Conservation (phyloP, 1,140 invertebrate genomes). For the Protaetia brevitarsis region DNA sequence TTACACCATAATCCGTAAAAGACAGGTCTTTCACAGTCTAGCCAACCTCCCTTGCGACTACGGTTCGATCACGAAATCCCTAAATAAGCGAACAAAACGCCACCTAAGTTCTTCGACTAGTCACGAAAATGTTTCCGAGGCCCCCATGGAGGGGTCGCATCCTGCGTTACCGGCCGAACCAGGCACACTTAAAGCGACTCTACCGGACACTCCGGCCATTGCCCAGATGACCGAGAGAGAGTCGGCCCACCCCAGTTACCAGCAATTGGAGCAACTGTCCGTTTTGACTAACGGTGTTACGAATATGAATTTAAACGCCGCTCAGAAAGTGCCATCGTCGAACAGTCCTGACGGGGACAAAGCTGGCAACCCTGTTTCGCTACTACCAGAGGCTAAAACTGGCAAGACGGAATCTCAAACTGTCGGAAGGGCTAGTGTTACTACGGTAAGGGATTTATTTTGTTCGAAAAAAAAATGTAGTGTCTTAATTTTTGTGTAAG, state of each 20-base stretch:
- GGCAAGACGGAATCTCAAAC: constrained; percentile 15
- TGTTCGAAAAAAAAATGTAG: no score
- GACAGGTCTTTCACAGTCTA: constrained; percentile 94
- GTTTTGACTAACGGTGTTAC: constrained; percentile 43
- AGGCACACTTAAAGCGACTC: constrained; percentile 83
- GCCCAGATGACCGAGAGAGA: constrained; percentile 94
- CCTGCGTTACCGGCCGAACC: constrained; percentile 87
- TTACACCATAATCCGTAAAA: constrained; percentile 97
- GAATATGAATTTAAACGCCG: constrained; percentile 38
- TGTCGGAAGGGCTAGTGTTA: constrained; percentile 11
- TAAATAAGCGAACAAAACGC: constrained; percentile 59
- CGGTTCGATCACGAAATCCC: constrained; percentile 79
- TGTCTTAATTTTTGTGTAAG: no score
- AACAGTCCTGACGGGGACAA: background rate
- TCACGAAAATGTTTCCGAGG: constrained; percentile 53
- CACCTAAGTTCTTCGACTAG: constrained; percentile 30
- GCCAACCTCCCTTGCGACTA: constrained; percentile 95
- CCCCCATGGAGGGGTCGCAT: constrained; percentile 77
- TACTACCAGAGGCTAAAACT: background rate
- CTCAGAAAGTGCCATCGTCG: no score
- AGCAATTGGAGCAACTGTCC: constrained; percentile 37
- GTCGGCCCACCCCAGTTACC: constrained; percentile 71
- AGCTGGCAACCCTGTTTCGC: background rate
- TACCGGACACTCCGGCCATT: constrained; percentile 73
- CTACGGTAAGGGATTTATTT: constrained; percentile 36